Evolutionary conservation across 1,140 invertebrate genomes (phyloP).

Genomic region (Drosophila mojavensis): DNA sequence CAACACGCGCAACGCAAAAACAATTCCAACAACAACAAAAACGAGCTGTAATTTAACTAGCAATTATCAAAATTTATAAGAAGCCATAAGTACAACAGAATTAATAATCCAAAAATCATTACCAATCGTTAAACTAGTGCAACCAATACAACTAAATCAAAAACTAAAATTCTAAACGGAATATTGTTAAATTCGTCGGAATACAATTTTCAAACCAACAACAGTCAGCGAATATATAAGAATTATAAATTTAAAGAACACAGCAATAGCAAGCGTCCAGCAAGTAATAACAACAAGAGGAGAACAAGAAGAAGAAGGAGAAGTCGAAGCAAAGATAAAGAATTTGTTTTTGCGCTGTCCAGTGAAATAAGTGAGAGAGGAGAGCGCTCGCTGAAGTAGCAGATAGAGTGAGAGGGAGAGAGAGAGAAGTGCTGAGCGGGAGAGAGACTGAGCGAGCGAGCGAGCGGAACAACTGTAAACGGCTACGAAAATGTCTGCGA

Average conservation of each 20-base stretch:
- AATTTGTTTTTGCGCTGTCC: slow-evolving; percentile 41
- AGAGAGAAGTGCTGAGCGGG: background rate
- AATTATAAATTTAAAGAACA: slow-evolving; percentile 8
- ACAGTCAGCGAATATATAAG: slow-evolving; percentile 21
- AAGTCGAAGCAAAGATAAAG: slow-evolving; percentile 35
- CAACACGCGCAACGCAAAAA: slow-evolving; percentile 59
- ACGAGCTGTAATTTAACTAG: slow-evolving; percentile 43
- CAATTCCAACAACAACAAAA: slow-evolving; percentile 33
- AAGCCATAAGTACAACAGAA: slow-evolving; percentile 47
- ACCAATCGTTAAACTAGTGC: slow-evolving; percentile 46
- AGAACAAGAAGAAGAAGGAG: slow-evolving; percentile 6
- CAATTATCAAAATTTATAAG: slow-evolving; percentile 48
- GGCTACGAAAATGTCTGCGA: slow-evolving; percentile 53
- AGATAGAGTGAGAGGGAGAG: background rate
- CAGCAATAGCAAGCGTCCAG: slow-evolving; percentile 23
- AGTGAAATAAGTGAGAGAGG: slow-evolving; percentile 30
- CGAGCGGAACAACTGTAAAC: slow-evolving; percentile 3
- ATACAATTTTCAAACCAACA: slow-evolving; percentile 32
- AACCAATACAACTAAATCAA: slow-evolving; percentile 50
- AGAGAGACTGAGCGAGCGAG: background rate
- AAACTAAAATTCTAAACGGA: slow-evolving; percentile 32
- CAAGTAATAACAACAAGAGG: slow-evolving; percentile 20
- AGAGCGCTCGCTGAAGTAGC: slow-evolving; percentile 1
- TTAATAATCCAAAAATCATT: background rate
- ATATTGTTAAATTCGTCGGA: slow-evolving; percentile 31